A percentile compares a stretch with the other conserved stretches of the same genome.
Conservation (phyloP, 2,113 vertebrate species). For the Pleuronectes platessa region DNA sequence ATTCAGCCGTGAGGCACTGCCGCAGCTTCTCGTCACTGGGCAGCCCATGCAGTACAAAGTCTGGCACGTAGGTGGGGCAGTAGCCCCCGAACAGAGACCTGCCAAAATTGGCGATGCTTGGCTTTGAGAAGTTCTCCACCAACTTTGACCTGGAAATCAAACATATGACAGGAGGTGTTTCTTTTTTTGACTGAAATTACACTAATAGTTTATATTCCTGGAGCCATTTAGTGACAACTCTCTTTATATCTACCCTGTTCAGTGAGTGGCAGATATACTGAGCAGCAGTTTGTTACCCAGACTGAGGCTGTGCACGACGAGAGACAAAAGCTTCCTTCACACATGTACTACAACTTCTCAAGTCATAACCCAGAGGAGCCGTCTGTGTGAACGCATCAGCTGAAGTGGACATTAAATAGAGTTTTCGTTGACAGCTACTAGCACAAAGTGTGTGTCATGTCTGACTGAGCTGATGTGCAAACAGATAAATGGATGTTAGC, state of each 20-base stretch:
- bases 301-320: neutral
- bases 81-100: constrained; percentile 96
- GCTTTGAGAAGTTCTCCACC: constrained; percentile 94
- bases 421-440: neutral
- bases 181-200: neutral
- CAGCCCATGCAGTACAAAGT: constrained; percentile 97
- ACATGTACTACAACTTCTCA: neutral
- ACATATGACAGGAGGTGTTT: neutral
- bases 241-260: neutral
- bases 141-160: constrained; percentile 87
- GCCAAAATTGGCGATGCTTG: constrained; percentile 96
- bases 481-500: neutral
- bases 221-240: neutral
- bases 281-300: neutral
- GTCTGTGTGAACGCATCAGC: neutral
- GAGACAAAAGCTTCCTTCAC: neutral
- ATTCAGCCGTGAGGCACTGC: constrained; percentile 91
- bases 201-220: neutral
- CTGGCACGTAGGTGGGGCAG: constrained; percentile 95
- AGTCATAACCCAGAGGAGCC: neutral
- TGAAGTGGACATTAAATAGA: neutral
- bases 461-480: neutral
- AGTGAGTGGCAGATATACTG: neutral
- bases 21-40: constrained; percentile 93
- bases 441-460: neutral